phyloP scores from a whole-genome alignment of 1,140 invertebrate genomes.

The Globodera rostochiensis region DNA sequence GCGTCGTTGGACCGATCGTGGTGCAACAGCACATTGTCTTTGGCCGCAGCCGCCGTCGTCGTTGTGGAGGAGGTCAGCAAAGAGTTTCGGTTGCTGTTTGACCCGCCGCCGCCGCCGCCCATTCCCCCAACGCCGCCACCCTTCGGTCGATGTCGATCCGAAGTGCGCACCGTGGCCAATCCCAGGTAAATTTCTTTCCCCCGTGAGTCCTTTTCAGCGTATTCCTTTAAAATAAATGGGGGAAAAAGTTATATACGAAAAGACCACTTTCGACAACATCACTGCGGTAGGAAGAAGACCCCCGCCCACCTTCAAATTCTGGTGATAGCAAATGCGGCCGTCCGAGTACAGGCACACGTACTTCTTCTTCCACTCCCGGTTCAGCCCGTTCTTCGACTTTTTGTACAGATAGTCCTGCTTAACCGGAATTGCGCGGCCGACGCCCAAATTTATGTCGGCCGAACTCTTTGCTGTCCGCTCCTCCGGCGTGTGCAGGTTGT shows the following conservation, averaged over 20 bases:
- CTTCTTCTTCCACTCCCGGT: constrained; percentile 98
- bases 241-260: too few species aligned
- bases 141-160: constrained; percentile 72
- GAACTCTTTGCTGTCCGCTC: constrained; percentile 32
- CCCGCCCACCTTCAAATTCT: constrained; percentile 82
- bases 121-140: background rate
- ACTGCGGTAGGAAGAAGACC: too few species aligned
- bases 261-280: too few species aligned
- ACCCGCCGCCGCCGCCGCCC: too few species aligned
- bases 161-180: constrained; percentile 94
- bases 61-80: background rate
- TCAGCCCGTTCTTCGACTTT: constrained; percentile 87
- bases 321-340: constrained; percentile 89
- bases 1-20: background rate
- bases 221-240: constrained; percentile 74
- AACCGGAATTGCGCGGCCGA: constrained; percentile 89
- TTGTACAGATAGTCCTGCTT: constrained; percentile 97
- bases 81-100: constrained; percentile 18
- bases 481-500: constrained; percentile 32
- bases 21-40: background rate
- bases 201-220: constrained; percentile 91
- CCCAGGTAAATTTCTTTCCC: constrained; percentile 94
- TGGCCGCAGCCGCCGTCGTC: constrained; percentile 6
- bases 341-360: constrained; percentile 84
- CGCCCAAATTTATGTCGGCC: constrained; percentile 72